A percentile compares a stretch with the other conserved stretches of the same genome.
Evolutionary conservation across 2,113 vertebrate species (phyloP).

Genomic region (Talpa occidentalis): DNA sequence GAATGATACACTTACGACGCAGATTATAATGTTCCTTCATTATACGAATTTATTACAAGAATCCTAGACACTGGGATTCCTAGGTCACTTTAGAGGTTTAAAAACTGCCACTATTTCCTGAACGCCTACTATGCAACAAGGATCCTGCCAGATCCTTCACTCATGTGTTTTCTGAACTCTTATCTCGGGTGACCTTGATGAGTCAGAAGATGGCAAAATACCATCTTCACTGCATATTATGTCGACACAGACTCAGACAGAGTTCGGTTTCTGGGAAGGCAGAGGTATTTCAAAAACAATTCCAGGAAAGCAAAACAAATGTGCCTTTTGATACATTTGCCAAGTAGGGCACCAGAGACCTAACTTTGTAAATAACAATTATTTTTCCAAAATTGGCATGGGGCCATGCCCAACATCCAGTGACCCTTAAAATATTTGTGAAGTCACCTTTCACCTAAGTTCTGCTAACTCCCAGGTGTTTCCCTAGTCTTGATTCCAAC

Average conservation of each 20-base stretch:
- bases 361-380: constrained; percentile 38
- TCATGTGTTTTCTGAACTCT: not conserved
- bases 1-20: not conserved
- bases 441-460: not conserved
- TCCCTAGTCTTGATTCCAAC: not conserved
- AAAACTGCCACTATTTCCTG: not conserved
- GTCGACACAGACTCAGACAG: not conserved
- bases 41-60: too few relatives aligned
- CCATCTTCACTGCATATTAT: constrained; percentile 1
- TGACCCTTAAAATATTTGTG: not conserved
- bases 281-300: constrained; percentile 65
- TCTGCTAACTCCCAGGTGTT: not conserved
- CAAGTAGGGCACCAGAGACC: constrained; percentile 28
- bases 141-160: not conserved
- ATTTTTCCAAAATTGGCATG: not conserved
- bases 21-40: not conserved
- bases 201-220: constrained; percentile 56
- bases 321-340: not conserved
- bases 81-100: not conserved
- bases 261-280: constrained; percentile 53
- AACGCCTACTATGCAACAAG: not conserved
- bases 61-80: too few relatives aligned
- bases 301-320: constrained; percentile 59
- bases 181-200: not conserved
- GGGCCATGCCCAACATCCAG: not conserved